phyloP scores from a whole-genome alignment of 1,140 invertebrate species.

The Samia ricini region DNA sequence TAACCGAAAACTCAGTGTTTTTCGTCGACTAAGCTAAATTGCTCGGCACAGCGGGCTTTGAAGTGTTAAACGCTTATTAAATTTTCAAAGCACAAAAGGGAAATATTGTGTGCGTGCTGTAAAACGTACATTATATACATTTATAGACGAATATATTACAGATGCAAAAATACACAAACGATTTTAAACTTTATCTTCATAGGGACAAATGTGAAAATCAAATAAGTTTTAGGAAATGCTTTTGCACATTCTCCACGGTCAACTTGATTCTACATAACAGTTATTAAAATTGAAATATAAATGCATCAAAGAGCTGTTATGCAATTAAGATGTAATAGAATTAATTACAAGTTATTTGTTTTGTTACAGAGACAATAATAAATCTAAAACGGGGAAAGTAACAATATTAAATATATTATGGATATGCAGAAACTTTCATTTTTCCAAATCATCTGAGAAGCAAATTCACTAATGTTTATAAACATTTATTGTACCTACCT shows the following conservation, averaged over 20 bases:
- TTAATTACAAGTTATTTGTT: not conserved
- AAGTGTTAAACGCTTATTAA: constrained; percentile 73
- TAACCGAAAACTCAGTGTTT: constrained; percentile 65
- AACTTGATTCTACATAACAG: not conserved
- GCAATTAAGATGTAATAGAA: not conserved
- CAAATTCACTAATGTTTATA: too few species aligned
- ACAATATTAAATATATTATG: too few species aligned
- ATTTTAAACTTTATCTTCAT: constrained; percentile 2
- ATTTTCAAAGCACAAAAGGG: constrained; percentile 33
- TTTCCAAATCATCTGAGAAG: too few species aligned
- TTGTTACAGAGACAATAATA: not conserved
- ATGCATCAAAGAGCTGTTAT: not conserved
- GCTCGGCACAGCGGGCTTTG: constrained; percentile 64
- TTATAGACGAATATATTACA: not conserved
- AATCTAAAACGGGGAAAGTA: too few species aligned
- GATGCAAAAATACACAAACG: not conserved
- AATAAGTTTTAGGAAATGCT: not conserved
- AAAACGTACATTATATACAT: not conserved
- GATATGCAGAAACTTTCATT: too few species aligned
- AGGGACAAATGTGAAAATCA: not conserved
- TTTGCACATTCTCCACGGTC: not conserved
- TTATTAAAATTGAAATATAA: not conserved
- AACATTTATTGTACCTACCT: too few species aligned
- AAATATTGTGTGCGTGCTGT: constrained; percentile 19
- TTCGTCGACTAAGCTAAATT: constrained; percentile 67